Base-by-base conservation (phyloP, 2,888 invertebrate genomes). In the Gandaritis pyraliata region DNA sequence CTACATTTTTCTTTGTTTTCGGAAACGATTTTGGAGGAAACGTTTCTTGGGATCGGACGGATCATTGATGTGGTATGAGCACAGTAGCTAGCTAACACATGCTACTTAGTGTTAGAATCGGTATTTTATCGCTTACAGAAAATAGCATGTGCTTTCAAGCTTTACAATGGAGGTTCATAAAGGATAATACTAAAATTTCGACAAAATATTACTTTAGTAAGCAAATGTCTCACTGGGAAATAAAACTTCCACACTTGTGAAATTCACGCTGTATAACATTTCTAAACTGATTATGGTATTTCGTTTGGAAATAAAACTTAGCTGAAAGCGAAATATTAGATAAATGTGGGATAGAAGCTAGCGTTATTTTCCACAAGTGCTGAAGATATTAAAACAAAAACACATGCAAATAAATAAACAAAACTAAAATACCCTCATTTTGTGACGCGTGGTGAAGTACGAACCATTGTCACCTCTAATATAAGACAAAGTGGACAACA, bases 401-500 rank as follows among this genome's bases (percentile, higher is more conserved):
- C 45, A 58, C 69, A 68, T 66, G 66, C 68, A 68, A 63, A 68
- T 61, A 55, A 68, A 59, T 56, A 51, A 52, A 63, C 54, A 58
- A 61, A 51, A 52, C 52, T 43, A 63, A 46, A 59, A 59, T 59
- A 65, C 58, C 56, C 51, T 59, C 61, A 61, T 58, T 39, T 56
- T 65, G 60, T 61, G 58, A 64, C 64, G 48, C 52, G 39, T 16
- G 41, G 41, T 23, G 36, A 65, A 16, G 43, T 10, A 52, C 54
- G 29, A 63, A 58, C 46, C 29, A 50, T 16, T 36, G 52, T 58
- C 50, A 49, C 48, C 51, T 36, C 47, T 66, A 62, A 45, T 54
- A 29, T 29, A 54, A 61, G 51, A 41, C 61, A 50, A 38, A 51
- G 33, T 61, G 38, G 55, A 57, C 51, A 39, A 53, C 55, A 8